Base-by-base conservation (phyloP, 1,140 invertebrate genomes). In the Brevipalpus yothersi region DNA sequence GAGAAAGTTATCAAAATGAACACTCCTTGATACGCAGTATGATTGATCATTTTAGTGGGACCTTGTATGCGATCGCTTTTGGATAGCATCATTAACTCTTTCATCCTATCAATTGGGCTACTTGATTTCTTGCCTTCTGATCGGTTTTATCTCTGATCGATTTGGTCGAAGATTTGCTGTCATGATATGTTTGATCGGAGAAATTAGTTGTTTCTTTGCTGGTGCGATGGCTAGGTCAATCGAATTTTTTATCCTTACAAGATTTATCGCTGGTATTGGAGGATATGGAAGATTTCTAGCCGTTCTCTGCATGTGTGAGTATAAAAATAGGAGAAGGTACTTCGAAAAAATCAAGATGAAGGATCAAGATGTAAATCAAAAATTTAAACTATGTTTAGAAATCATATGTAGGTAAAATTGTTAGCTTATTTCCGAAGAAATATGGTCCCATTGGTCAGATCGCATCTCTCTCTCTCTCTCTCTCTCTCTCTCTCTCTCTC, bases 21-120 rank as follows among this genome's bases (percentile, higher is more conserved):
- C 5, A 31, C 4, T 21, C 15, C 2, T 7, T 15, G 7, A 7
- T 23, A n/a, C 42, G 5, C n/a, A 31, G 8, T 47, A 31, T 31
- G 31, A 31, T 3, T 31, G 5, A 31, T 31, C 2, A 15, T 13
- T 41, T 41, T 51, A 85, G 72, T 88, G 81, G 76, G 67, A 82
- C 66, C 69, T 87, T 65, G 81, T 86, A n/a, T 88, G 85, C 69
- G 76, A 78, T 23, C 73, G 71, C 53, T 74, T 75, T 21, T 82
- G 78, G 71, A 65, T 83, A 59, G 71, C 75, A 60, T 79, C 82
- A 11, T 78, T 77, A 17, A 78, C 81, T 8, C 82, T 86, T 68
- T 78, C 84, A 1, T 67, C 86, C 47, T 86, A 85, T 68, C 87
- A 89, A 82, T 70, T 82, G 60, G 86, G 86, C 60, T 82, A 84